Evolutionary conservation across 2,797 vertebrate species (phyloP).

Genomic region (Hippopotamyrus pictus): DNA sequence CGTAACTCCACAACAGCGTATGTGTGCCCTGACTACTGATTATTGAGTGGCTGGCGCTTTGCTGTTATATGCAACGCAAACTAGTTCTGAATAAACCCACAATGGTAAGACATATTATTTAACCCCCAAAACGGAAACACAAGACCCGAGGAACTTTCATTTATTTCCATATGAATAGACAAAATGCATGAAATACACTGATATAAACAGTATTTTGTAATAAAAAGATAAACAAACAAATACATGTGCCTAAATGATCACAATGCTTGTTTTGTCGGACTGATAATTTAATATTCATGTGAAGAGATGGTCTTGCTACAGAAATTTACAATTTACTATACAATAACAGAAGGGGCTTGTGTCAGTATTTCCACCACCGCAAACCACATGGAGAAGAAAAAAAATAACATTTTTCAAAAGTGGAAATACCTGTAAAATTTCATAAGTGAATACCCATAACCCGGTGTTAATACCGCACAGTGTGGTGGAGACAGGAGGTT

Average conservation of each 20-base stretch:
- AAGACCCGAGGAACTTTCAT: not conserved
- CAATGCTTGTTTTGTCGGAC: not conserved
- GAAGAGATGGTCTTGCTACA: not conserved
- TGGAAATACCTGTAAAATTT: not conserved
- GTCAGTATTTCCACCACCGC: not conserved
- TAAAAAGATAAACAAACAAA: not conserved
- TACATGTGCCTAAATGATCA: not conserved
- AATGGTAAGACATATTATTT: not conserved
- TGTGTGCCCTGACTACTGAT: slow-evolving; percentile 17
- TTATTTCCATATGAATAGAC: not conserved
- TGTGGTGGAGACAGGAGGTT: not conserved
- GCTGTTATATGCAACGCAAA: not conserved
- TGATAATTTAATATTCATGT: not conserved
- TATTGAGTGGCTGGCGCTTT: not conserved
- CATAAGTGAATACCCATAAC: not conserved
- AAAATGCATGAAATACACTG: not conserved
- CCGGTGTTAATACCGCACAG: not conserved
- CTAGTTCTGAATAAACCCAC: not conserved
- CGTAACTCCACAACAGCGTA: not conserved
- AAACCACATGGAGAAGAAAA: not conserved
- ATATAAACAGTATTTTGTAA: not conserved
- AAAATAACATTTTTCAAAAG: not conserved
- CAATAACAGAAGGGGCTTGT: not conserved
- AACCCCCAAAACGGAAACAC: not conserved
- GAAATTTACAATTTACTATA: not conserved